Conservation (phyloP, 2,113 vertebrate species). For the Hystrix cristata region DNA sequence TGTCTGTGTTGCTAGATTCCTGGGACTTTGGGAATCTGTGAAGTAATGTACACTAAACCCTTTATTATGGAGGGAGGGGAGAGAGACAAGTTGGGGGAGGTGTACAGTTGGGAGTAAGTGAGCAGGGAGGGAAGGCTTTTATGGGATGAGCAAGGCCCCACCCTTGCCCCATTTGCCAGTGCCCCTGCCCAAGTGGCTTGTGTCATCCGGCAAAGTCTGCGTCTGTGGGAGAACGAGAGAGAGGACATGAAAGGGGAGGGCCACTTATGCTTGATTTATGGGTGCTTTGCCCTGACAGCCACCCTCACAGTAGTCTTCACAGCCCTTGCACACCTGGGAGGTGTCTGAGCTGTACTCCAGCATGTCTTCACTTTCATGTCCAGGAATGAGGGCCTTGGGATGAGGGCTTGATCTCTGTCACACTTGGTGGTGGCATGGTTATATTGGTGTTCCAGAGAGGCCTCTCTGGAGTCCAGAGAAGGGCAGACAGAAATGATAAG, state of each 20-base stretch:
- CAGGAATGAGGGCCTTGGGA: rapidly evolving
- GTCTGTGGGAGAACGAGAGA: not conserved
- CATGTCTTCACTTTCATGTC: not conserved
- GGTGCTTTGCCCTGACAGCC: not conserved
- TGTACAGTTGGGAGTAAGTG: not conserved
- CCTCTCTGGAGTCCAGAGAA: not conserved
- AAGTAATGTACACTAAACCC: not conserved
- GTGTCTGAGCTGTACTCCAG: not conserved
- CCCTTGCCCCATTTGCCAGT: not conserved
- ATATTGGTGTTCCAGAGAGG: not conserved
- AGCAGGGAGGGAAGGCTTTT: not conserved
- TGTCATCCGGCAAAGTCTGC: not conserved
- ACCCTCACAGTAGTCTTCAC: rapidly evolving
- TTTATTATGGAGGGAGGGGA: not conserved
- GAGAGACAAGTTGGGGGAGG: not conserved
- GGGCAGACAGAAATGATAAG: too few relatives aligned
- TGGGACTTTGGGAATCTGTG: not conserved
- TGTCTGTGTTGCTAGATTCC: not conserved
- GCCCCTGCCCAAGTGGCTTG: not conserved
- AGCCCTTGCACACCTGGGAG: not conserved
- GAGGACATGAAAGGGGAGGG: not conserved
- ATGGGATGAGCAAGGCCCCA: not conserved
- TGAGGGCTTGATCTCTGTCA: not conserved
- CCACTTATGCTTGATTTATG: not conserved
- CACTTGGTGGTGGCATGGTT: too few relatives aligned